Evolutionary conservation across 1,140 invertebrate species (phyloP).

Genomic region (Drosophila oshimai): DNA sequence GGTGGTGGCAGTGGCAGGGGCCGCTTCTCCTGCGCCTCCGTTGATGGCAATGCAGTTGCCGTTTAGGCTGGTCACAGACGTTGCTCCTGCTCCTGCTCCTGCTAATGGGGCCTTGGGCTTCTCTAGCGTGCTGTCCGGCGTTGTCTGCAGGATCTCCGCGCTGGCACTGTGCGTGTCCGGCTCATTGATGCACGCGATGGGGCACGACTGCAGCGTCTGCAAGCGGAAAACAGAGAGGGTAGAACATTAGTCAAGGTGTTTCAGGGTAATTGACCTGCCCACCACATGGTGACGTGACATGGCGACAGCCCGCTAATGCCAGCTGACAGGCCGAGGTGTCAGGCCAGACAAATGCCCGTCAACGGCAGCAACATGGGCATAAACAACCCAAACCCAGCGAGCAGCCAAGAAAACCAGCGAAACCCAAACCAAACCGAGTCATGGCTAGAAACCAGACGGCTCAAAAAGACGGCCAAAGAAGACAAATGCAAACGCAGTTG

Average conservation of each 20-base stretch:
- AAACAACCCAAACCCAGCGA: not conserved
- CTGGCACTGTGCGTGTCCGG: constrained; percentile 74
- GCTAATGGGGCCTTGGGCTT: constrained; percentile 39
- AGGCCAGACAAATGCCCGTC: constrained; percentile 60
- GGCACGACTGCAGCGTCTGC: constrained; percentile 78
- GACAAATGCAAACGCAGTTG: constrained; percentile 45
- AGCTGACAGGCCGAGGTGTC: constrained; percentile 48
- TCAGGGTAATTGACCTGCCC: not conserved
- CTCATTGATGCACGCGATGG: constrained; percentile 77
- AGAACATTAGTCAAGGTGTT: not conserved
- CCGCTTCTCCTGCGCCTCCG: constrained; percentile 1
- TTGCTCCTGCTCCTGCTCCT: constrained; percentile 3
- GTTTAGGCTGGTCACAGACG: constrained; percentile 25
- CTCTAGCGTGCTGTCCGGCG: constrained; percentile 74
- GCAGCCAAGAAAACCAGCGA: not conserved
- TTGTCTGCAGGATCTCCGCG: constrained; percentile 67
- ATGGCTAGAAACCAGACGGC: constrained; percentile 11
- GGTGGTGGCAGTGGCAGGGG: constrained; percentile 8
- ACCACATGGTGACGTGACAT: constrained; percentile 2
- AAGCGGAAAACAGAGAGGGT: not conserved
- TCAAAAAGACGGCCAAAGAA: constrained; percentile 7
- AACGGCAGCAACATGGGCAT: constrained; percentile 23
- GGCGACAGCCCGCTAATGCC: not conserved
- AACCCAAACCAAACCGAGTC: constrained; percentile 23
- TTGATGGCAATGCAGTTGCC: constrained; percentile 68